Base-by-base conservation (phyloP, 2,888 invertebrate genomes). In the Pseudococcus longispinus region DNA sequence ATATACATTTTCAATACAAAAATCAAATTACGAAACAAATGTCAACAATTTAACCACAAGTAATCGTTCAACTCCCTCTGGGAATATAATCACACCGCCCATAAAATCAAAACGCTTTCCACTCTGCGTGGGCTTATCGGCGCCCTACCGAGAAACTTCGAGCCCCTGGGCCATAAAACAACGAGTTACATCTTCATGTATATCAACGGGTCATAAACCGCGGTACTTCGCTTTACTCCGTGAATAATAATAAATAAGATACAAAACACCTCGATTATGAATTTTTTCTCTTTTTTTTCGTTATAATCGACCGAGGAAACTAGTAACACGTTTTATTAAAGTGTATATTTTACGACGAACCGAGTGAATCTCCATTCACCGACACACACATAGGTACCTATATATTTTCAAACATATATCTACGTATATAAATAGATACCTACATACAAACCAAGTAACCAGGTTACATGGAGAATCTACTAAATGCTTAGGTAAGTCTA, bases 251-350 rank as follows among this genome's bases (percentile, higher is more conserved):
- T 46, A 46, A 15, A 46, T 46, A 51, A 51, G 51, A 51, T 51
- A 51, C 46, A 46, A 46, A 46, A 46, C 51, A 51, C 51, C 51
- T 13, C 44, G 51, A n/a, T 51, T 51, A 51, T 51, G 51, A 51
- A n/a, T 51, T 51, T 51, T 46, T 46, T 46, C 15, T 11, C 13
- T 46, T 46, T 11, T n/a, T 46, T 1, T 55, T 37, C 37, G 37
- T 37, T 2, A 60, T 60, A 60, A 60, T 60, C 60, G 15, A 11
- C 9, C 60, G 60, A 60, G 60, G 23, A 60, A 60, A 23, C 60
- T 60, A 60, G 60, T 60, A 60, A 60, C 60, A 60, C 60, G 20
- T 60, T 23, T 60, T 60, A 60, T n/a, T n/a, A 60, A n/a, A 55
- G 1, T 11, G 11, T 60, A 23, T 23, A 60, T 51, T 51, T 51